Percentiles rank a stretch among this genome's conserved stretches.
Conservation (phyloP, 1,140 invertebrate genomes). For the Branchinecta lynchi region DNA sequence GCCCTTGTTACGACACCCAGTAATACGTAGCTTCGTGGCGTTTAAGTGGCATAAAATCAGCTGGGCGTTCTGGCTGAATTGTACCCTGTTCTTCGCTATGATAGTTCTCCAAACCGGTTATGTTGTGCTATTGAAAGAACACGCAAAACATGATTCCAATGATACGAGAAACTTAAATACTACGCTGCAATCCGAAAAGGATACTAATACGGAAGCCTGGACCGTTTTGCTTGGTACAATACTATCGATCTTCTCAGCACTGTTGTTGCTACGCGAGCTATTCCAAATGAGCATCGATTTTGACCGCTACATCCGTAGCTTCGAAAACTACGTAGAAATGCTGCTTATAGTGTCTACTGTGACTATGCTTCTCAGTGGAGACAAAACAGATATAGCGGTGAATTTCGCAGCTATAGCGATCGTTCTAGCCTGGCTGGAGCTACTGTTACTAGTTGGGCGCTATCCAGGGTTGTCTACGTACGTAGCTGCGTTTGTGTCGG, state of each 20-base stretch:
- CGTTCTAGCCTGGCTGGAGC: slow-evolving; percentile 51
- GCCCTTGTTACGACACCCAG: slow-evolving; percentile 55
- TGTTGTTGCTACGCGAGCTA: slow-evolving; percentile 41
- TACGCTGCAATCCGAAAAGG: slow-evolving; percentile 20
- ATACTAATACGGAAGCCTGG: neutral
- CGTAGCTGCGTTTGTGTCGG: slow-evolving; percentile 58
- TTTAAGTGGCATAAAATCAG: slow-evolving; percentile 62
- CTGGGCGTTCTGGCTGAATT: neutral
- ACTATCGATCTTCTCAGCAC: slow-evolving; percentile 37
- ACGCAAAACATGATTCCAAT: neutral
- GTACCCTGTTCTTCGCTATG: neutral
- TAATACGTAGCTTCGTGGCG: slow-evolving; percentile 58
- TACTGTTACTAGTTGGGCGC: slow-evolving; percentile 56
- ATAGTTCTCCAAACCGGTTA: slow-evolving; percentile 41
- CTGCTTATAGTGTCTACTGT: slow-evolving; percentile 42
- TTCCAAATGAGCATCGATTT: slow-evolving; percentile 50
- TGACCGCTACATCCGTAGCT: slow-evolving; percentile 41
- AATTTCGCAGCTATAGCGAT: slow-evolving; percentile 45
- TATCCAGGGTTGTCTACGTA: slow-evolving; percentile 52
- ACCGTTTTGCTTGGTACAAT: slow-evolving; percentile 27
- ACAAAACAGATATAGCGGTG: slow-evolving; percentile 38
- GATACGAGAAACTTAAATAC: neutral
- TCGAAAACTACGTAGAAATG: slow-evolving; percentile 51
- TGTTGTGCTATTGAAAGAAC: slow-evolving; percentile 39
- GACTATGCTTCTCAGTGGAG: slow-evolving; percentile 36